phyloP scores from a whole-genome alignment of 2,888 invertebrate genomes.

The Ophonus ardosiacus region DNA sequence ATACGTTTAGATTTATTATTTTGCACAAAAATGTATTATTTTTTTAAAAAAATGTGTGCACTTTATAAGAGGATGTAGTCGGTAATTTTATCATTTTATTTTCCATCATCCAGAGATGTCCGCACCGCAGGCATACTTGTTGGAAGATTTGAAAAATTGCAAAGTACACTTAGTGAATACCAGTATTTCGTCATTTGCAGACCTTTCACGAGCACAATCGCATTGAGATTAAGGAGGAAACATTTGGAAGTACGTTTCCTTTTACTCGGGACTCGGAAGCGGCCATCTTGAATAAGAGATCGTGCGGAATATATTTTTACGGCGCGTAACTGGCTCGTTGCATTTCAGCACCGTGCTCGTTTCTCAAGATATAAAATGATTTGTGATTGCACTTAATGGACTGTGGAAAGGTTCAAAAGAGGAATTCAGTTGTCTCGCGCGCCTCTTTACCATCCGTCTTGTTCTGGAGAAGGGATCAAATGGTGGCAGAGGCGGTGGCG shows the following conservation, averaged over 20 bases:
- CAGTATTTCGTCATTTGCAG: conserved; percentile 39
- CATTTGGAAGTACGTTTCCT: conserved; percentile 54
- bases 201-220: conserved; percentile 54
- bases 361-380: conserved; percentile 64
- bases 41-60: not conserved
- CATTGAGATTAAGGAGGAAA: conserved; percentile 59
- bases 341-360: conserved; percentile 54
- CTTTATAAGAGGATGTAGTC: not conserved
- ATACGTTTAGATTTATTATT: too few relatives aligned
- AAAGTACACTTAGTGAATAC: conserved; percentile 53
- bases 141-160: conserved; percentile 57
- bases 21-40: too few relatives aligned
- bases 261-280: conserved; percentile 19
- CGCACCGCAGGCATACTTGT: too few relatives aligned
- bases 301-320: conserved; percentile 55
- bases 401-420: conserved; percentile 62
- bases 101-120: not conserved
- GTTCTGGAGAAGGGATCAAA: conserved; percentile 9
- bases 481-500: not conserved
- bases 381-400: conserved; percentile 64
- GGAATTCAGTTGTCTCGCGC: conserved; percentile 59
- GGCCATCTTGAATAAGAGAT: conserved; percentile 61
- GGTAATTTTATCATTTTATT: conserved; percentile 9
- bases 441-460: conserved; percentile 45
- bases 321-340: conserved; percentile 55